These are phyloP conservation scores for Pipistrellus kuhlii DNA, from an alignment of 2,797 vertebrate species.

Conservation along the genomic window DNA sequence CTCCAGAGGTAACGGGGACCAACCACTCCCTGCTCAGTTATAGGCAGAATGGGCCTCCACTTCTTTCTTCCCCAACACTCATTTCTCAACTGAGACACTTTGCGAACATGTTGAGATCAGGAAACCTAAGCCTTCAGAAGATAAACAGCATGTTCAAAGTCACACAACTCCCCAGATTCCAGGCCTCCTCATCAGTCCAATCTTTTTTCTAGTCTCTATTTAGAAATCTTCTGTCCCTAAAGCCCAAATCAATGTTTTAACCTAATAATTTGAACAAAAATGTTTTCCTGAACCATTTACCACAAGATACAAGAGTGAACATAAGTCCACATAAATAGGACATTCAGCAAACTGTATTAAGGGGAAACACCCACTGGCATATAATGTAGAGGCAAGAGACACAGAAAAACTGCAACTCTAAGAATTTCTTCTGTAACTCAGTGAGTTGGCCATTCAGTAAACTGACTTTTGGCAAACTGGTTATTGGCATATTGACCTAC, in stretches of 20 bases:
- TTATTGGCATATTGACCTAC: not conserved
- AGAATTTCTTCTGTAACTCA: not conserved
- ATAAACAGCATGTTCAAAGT: not conserved
- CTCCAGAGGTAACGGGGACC: not conserved
- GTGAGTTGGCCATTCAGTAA: not conserved
- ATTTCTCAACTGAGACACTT: not conserved
- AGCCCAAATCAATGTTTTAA: not conserved
- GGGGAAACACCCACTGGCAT: not conserved
- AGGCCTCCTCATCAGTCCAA: not conserved
- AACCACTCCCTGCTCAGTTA: not conserved
- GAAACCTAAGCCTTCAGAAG: not conserved
- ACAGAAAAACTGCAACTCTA: not conserved
- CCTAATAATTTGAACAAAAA: not conserved
- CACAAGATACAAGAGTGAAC: not conserved
- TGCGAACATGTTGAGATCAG: not conserved
- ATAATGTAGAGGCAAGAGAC: not conserved
- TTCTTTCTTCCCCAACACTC: not conserved
- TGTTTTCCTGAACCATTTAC: not conserved
- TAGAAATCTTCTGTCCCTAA: not conserved
- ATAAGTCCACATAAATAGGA: not conserved
- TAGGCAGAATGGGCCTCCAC: not conserved
- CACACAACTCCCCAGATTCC: not conserved
- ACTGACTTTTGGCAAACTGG: not conserved
- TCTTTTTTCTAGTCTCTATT: not conserved
- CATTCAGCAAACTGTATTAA: not conserved